Conservation (phyloP, 1,140 invertebrate species). For the Charaxes varanes region DNA sequence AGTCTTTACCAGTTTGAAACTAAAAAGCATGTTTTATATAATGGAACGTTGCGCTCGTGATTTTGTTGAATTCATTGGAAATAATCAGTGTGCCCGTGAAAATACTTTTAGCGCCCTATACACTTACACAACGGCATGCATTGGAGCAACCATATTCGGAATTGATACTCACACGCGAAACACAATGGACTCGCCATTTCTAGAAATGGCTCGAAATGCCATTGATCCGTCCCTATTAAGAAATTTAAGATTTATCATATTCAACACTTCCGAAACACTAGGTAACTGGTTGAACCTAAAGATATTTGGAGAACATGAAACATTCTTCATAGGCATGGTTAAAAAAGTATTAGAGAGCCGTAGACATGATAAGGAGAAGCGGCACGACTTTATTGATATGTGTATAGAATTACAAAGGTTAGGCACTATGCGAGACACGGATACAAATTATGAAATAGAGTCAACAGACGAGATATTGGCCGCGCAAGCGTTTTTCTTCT, state of each 20-base stretch:
- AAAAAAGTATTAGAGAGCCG: slow-evolving; percentile 25
- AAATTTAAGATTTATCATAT: slow-evolving; percentile 23
- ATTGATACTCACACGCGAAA: slow-evolving; percentile 27
- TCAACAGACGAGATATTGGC: slow-evolving; percentile 62
- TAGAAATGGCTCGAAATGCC: slow-evolving; percentile 23
- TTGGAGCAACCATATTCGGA: slow-evolving; percentile 33
- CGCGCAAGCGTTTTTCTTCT: slow-evolving; percentile 72
- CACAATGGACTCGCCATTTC: slow-evolving; percentile 34
- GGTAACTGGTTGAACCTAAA: slow-evolving; percentile 26
- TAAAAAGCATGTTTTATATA: slow-evolving; percentile 67
- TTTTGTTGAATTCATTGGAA: slow-evolving; percentile 27
- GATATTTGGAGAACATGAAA: slow-evolving; percentile 28
- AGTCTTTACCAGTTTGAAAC: slow-evolving; percentile 47
- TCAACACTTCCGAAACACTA: slow-evolving; percentile 15
- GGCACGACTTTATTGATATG: slow-evolving; percentile 35
- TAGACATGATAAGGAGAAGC: slow-evolving; percentile 18
- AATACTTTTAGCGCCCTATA: slow-evolving; percentile 24
- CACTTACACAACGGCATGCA: slow-evolving; percentile 29
- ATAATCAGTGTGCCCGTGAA: slow-evolving; percentile 14
- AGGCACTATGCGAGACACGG: slow-evolving; percentile 27
- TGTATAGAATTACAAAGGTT: slow-evolving; percentile 31
- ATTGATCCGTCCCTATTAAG: slow-evolving; percentile 2
- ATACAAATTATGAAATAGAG: slow-evolving; percentile 25
- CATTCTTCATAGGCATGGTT: slow-evolving; percentile 30
- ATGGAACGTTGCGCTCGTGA: slow-evolving; percentile 35